These are phyloP conservation scores for Stomatorhinus walkeri DNA, from an alignment of 2,797 vertebrate genomes.

Conservation along the genomic window DNA sequence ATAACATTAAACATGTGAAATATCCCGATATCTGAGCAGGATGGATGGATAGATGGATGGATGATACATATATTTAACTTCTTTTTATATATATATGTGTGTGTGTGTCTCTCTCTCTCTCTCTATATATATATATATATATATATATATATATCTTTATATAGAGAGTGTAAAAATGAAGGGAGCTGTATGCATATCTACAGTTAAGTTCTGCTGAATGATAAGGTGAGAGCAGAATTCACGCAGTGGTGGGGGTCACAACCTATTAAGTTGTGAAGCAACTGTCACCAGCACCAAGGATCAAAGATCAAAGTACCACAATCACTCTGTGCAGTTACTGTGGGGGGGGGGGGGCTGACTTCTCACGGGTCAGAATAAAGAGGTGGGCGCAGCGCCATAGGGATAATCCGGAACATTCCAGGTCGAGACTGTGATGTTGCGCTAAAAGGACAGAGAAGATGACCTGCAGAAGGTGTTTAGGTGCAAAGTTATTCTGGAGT, in stretches of 20 bases:
- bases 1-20: neutral
- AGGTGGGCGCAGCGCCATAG: neutral
- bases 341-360: neutral
- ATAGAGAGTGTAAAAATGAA: neutral
- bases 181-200: neutral
- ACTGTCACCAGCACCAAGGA: neutral
- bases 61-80: neutral
- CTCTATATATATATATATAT: neutral
- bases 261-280: conserved; percentile 24
- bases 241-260: neutral
- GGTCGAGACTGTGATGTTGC: neutral
- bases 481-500: too few species aligned
- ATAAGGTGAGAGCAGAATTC: neutral
- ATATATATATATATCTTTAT: neutral
- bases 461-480: neutral
- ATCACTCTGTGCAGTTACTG: conserved; percentile 23
- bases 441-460: neutral
- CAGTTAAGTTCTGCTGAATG: neutral
- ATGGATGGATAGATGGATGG: neutral
- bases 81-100: too few species aligned
- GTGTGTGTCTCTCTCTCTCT: too few species aligned
- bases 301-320: conserved; percentile 27
- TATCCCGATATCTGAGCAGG: neutral
- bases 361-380: neutral
- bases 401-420: neutral